Percentiles rank a stretch among this genome's conserved stretches.
Conservation (phyloP, 2,797 vertebrate species). For the Petrocephalus sullivani region DNA sequence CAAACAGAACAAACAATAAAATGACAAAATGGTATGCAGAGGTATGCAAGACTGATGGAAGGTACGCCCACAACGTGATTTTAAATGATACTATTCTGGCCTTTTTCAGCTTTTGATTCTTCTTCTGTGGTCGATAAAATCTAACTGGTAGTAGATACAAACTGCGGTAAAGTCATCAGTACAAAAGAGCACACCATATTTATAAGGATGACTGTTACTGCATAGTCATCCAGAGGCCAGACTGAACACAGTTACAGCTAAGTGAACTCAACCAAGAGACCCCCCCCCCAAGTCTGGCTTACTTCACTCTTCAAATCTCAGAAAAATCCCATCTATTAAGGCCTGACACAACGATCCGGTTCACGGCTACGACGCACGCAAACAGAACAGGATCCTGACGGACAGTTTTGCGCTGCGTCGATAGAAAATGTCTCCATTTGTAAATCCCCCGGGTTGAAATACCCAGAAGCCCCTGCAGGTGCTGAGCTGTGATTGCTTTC, state of each 20-base stretch:
- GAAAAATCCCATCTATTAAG: not conserved
- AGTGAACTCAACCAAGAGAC: not conserved
- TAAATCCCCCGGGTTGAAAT: slow-evolving; percentile 3
- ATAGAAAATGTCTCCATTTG: slow-evolving; percentile 4
- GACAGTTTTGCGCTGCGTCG: not conserved
- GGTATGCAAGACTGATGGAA: not conserved
- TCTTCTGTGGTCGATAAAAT: not conserved
- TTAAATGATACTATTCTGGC: not conserved
- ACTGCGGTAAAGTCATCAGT: not conserved
- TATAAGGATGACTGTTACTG: not conserved
- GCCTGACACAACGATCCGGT: not conserved
- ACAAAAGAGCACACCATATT: not conserved
- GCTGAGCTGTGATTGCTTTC: slow-evolving; percentile 5
- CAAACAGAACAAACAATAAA: not conserved
- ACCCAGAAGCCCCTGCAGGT: not conserved
- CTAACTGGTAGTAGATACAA: not conserved
- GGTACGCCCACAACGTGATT: not conserved
- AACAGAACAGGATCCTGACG: not conserved
- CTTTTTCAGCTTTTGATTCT: not conserved
- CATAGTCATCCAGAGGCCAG: not conserved
- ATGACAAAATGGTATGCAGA: not conserved
- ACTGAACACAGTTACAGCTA: not conserved
- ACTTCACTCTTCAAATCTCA: not conserved
- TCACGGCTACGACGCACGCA: not conserved
- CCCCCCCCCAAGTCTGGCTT: not conserved